These are phyloP conservation scores for Smittia sp. DNA, from an alignment of 2,888 invertebrate species.

Conservation along the genomic window DNA sequence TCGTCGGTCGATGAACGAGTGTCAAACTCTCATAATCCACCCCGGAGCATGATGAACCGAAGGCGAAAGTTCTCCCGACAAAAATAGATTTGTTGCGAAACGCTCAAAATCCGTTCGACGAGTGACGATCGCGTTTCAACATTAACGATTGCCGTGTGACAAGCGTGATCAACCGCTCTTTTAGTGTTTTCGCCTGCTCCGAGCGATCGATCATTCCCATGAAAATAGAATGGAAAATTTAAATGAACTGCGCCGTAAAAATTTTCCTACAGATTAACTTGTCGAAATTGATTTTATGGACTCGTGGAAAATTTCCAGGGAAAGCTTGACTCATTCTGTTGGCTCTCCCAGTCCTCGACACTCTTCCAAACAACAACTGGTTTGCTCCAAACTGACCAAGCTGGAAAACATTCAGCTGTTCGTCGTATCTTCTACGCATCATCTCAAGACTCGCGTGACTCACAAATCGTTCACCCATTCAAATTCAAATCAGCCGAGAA, in stretches of 20 bases:
- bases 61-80: no score
- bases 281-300: no score
- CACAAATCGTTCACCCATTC: not conserved
- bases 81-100: not conserved
- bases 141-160: not conserved
- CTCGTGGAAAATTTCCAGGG: no score
- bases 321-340: no score
- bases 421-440: no score
- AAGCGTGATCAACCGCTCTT: not conserved
- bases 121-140: not conserved
- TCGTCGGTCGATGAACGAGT: no score
- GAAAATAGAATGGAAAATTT: constrained; percentile 4
- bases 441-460: not conserved
- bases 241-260: constrained; percentile 1
- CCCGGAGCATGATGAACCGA: no score
- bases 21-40: no score
- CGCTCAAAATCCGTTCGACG: not conserved
- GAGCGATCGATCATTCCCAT: not conserved
- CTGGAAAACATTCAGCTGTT: not conserved
- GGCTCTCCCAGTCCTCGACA: no score
- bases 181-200: not conserved
- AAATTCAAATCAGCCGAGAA: not conserved
- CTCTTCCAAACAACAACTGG: no score
- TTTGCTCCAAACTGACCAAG: not conserved
- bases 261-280: not conserved